Percentiles rank a stretch among this genome's conserved stretches.
Evolutionary conservation across 2,113 vertebrate species (phyloP).

Genomic region (Bos indicus): DNA sequence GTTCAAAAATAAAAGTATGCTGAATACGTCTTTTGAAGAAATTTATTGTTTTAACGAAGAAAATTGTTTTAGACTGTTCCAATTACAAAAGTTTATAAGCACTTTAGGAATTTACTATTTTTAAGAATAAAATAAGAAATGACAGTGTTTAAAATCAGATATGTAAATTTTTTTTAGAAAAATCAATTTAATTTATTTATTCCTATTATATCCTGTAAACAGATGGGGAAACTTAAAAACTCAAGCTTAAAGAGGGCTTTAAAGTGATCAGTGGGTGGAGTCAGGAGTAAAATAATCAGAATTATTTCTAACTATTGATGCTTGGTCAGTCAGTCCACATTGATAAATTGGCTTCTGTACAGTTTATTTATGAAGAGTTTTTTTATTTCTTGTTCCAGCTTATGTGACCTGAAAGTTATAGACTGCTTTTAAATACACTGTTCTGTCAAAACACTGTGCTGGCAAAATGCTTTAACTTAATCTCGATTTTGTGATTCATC

Average conservation of each 20-base stretch:
- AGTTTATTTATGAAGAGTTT: background rate
- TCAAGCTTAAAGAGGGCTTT: background rate
- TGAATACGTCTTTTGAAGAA: background rate
- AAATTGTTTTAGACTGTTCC: background rate
- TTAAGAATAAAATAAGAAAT: constrained; percentile 30
- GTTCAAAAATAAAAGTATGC: background rate
- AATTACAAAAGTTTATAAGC: background rate
- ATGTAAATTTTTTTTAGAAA: background rate
- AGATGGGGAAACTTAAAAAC: background rate
- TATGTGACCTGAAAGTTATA: background rate
- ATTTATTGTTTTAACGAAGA: background rate
- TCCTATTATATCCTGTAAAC: background rate
- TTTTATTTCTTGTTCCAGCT: background rate
- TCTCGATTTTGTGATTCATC: constrained; percentile 50
- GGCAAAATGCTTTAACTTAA: constrained; percentile 24
- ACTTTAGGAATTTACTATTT: background rate
- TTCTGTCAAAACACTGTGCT: background rate
- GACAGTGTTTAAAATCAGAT: background rate
- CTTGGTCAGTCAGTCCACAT: background rate
- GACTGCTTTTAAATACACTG: background rate
- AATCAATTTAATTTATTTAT: background rate
- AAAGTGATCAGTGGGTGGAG: background rate
- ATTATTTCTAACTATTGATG: background rate
- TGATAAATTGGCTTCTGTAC: background rate
- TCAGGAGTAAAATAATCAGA: background rate